phyloP scores from a whole-genome alignment of 2,888 invertebrate species.

The Nephrotoma appendiculata region DNA sequence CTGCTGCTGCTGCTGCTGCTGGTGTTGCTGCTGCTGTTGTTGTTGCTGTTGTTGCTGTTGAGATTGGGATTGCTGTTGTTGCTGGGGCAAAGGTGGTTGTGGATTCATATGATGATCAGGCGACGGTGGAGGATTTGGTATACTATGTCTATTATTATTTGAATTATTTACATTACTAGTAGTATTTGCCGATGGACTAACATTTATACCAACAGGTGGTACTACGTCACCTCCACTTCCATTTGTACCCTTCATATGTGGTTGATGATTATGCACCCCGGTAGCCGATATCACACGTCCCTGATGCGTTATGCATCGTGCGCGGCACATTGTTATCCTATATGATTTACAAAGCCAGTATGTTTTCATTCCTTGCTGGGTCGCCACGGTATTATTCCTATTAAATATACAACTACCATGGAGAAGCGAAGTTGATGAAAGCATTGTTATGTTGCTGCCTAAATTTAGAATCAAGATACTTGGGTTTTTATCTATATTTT shows the following conservation, averaged over 20 bases:
- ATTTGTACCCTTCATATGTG: constrained; percentile 25
- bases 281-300: constrained; percentile 33
- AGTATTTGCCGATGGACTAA: not conserved
- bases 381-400: constrained; percentile 33
- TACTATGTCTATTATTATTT: not conserved
- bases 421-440: constrained; percentile 31
- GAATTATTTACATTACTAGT: not conserved
- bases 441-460: constrained; percentile 32
- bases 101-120: constrained; percentile 11
- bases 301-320: constrained; percentile 32
- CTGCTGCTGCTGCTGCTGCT: not conserved
- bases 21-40: constrained; percentile 8
- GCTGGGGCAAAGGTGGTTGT: constrained; percentile 10
- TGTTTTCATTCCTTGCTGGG: constrained; percentile 34
- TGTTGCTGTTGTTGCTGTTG: constrained; percentile 11
- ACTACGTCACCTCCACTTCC: not conserved
- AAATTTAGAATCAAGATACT: not conserved
- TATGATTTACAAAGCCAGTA: constrained; percentile 34
- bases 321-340: constrained; percentile 33
- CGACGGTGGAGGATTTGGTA: constrained; percentile 11
- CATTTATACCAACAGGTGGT: not conserved
- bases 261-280: constrained; percentile 31
- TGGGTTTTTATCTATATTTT: not conserved
- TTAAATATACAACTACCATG: constrained; percentile 33
- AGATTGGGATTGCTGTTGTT: constrained; percentile 10